Evolutionary conservation across 2,113 vertebrate species (phyloP).

Genomic region (Onychostoma macrolepis): DNA sequence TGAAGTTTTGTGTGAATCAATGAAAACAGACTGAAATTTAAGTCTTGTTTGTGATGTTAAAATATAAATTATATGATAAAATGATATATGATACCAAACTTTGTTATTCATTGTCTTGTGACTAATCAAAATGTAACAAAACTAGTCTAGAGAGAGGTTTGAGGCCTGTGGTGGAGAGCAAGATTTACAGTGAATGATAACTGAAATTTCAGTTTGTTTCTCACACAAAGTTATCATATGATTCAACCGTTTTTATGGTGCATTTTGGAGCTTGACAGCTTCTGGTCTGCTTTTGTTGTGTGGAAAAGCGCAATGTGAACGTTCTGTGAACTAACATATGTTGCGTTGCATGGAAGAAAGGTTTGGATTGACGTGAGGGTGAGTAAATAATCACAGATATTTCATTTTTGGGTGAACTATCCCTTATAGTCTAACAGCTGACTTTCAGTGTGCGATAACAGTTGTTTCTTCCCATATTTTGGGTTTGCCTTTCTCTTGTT

Average conservation of each 20-base stretch:
- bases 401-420: neutral
- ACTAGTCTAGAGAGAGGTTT: too few species aligned
- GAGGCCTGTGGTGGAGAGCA: too few species aligned
- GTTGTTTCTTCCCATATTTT: neutral
- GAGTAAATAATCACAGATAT: neutral
- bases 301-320: neutral
- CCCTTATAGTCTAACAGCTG: neutral
- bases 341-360: neutral
- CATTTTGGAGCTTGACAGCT: neutral
- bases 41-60: neutral
- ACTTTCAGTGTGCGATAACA: neutral
- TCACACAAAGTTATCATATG: neutral
- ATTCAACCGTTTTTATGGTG: neutral
- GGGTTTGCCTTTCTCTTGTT: neutral
- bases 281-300: neutral
- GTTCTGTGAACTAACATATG: neutral
- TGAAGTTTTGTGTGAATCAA: neutral
- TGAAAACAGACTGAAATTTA: neutral
- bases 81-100: too few species aligned
- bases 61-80: too few species aligned
- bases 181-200: neutral
- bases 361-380: neutral
- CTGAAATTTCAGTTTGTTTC: neutral
- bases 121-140: too few species aligned
- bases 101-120: too few species aligned